Conservation (phyloP, 2,113 vertebrate genomes). For the Machaerirhynchus nigripectus region DNA sequence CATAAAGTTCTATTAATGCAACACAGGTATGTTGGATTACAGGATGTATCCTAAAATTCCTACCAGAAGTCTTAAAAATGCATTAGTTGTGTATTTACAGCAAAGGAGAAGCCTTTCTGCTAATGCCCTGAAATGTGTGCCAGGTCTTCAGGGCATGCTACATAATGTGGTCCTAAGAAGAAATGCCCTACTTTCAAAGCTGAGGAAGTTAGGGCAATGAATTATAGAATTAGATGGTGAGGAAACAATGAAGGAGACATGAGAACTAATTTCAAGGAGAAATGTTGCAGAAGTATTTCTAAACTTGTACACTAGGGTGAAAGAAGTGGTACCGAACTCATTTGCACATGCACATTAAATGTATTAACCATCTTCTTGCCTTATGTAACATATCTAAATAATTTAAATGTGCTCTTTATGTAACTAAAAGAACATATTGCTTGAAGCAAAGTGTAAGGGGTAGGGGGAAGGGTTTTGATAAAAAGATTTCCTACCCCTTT, state of each 20-base stretch:
- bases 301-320: not conserved
- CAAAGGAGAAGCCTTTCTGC: not conserved
- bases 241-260: not conserved
- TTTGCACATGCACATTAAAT: not conserved
- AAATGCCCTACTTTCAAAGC: not conserved
- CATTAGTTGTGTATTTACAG: not conserved
- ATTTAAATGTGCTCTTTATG: slow-evolving; percentile 13
- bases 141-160: slow-evolving; percentile 35
- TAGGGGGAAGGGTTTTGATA: not conserved
- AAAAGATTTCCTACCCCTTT: not conserved
- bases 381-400: slow-evolving; percentile 4
- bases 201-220: not conserved
- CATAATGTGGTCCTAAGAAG: not conserved
- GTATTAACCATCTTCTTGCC: not conserved
- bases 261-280: not conserved
- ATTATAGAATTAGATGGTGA: not conserved
- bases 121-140: slow-evolving; percentile 23
- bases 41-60: not conserved
- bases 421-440: not conserved
- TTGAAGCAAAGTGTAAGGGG: not conserved
- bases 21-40: not conserved
- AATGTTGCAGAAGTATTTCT: not conserved
- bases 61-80: not conserved
- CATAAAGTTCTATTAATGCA: not conserved
- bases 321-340: not conserved